Evolutionary conservation across 2,888 invertebrate genomes (phyloP), one percentile per base, ranked within the genome.

Genomic region (Scelioninae gen. 2): DNA sequence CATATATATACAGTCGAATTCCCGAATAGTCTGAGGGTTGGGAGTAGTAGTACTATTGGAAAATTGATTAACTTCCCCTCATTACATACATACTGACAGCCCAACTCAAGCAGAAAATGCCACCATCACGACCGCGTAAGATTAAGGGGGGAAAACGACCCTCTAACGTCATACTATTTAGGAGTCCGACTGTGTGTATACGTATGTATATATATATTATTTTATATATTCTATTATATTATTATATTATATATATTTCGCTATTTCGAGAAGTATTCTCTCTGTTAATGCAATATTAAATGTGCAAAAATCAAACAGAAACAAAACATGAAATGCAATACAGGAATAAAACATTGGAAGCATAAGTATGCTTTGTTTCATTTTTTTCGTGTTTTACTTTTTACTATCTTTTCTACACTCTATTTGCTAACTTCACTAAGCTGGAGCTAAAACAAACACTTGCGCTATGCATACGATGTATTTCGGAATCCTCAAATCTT

Each of bases 381-480:
- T 65, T 60, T 50, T 28, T 16, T 39, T 37, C 55, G 39, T 9
- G 33, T 43, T 50, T 45, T 15, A 52, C n/a, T 65, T 72, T 64
- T 52, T 46, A 28, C 43, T 41, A 57, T 43, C 46, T 55, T 53
- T 72, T 55, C 65, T 65, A 60, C 52, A 31, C 53, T 64, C 25
- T 71, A 55, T 71, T 71, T 58, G 58, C 52, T 50, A 71, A 64
- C 58, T 64, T 16, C 37, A 37, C 57, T 71, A 70, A 64, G 70
- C 70, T 11, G 28, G 37, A 71, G 45, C 52, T 71, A 52, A 71
- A 71, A 71, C 58, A 64, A 71, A 71, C 71, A 71, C 71, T 58
- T 18, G 45, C 19, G 39, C 43, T 58, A 45, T 64, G 53, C 71
- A 64, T 52, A 64, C 64, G 45, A 35, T 46, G 58, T 58, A 43